Evolutionary conservation across 2,888 invertebrate species (phyloP).

Genomic region (Ophion costatus): DNA sequence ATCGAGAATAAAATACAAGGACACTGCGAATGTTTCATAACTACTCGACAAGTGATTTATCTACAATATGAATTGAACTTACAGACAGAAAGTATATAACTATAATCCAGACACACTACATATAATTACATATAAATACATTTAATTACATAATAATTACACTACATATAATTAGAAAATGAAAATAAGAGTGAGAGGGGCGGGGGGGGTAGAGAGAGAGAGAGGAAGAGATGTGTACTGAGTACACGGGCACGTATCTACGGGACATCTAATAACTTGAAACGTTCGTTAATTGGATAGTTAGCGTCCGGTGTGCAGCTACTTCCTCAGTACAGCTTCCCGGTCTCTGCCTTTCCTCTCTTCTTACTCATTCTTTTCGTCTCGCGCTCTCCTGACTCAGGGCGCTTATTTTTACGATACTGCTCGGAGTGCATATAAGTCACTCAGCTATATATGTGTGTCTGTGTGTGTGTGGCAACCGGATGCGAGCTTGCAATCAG

Average conservation of each 20-base stretch:
- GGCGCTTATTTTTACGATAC: slow-evolving; percentile 73
- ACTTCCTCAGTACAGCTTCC: slow-evolving; percentile 32
- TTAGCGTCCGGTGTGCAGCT: slow-evolving; percentile 71
- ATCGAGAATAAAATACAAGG: too few species aligned
- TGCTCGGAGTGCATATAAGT: slow-evolving; percentile 60
- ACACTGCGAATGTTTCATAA: too few species aligned
- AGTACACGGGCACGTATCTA: slow-evolving; percentile 17
- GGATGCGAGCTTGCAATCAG: slow-evolving; percentile 63
- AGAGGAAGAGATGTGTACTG: not conserved
- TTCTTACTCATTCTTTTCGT: slow-evolving; percentile 42
- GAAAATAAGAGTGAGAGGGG: too few species aligned
- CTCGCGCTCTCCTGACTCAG: not conserved
- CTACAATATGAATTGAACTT: too few species aligned
- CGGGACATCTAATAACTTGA: slow-evolving; percentile 73
- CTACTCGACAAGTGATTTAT: too few species aligned
- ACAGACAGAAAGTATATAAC: too few species aligned
- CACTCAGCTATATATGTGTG: slow-evolving; percentile 8
- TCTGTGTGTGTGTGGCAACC: slow-evolving; percentile 61
- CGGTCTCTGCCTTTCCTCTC: slow-evolving; percentile 38
- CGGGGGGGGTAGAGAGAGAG: slow-evolving; percentile 41
- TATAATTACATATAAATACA: too few species aligned
- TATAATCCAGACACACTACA: too few species aligned
- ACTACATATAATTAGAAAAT: too few species aligned
- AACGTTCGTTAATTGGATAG: slow-evolving; percentile 76
- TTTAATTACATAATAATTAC: too few species aligned